phyloP scores from a whole-genome alignment of 2,797 vertebrate species.

The Eospalax fontanierii region DNA sequence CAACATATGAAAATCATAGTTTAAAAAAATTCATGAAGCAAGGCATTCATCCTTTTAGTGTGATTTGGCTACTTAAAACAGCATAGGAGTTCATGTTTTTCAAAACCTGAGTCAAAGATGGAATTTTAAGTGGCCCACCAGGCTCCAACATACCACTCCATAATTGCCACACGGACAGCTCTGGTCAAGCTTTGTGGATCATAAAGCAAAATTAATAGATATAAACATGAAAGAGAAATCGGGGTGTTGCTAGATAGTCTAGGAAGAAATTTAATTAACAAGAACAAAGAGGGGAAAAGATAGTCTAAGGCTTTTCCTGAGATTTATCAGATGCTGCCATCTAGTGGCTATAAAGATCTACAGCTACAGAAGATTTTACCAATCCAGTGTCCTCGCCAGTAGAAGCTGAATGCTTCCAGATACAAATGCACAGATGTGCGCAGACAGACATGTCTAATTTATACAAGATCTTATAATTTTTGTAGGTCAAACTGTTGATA shows the following conservation, averaged over 20 bases:
- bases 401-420: not conserved
- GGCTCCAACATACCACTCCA: no score
- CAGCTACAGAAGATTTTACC: no score
- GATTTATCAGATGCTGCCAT: not conserved
- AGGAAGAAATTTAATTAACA: no score
- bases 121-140: not conserved
- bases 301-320: not conserved
- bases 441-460: not conserved
- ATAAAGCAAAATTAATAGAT: no score
- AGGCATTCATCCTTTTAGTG: not conserved
- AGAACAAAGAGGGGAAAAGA: no score
- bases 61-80: not conserved
- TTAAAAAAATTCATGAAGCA: not conserved
- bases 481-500: not conserved
- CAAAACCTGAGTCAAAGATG: not conserved
- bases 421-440: not conserved
- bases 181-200: no score
- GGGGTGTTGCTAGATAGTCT: no score
- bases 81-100: not conserved
- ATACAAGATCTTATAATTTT: not conserved
- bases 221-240: no score
- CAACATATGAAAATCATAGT: not conserved
- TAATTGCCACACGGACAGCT: no score
- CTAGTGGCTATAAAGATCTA: not conserved
- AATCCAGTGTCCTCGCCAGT: not conserved